Conservation (phyloP, 2,113 vertebrate genomes). For the Shinisaurus crocodilurus region DNA sequence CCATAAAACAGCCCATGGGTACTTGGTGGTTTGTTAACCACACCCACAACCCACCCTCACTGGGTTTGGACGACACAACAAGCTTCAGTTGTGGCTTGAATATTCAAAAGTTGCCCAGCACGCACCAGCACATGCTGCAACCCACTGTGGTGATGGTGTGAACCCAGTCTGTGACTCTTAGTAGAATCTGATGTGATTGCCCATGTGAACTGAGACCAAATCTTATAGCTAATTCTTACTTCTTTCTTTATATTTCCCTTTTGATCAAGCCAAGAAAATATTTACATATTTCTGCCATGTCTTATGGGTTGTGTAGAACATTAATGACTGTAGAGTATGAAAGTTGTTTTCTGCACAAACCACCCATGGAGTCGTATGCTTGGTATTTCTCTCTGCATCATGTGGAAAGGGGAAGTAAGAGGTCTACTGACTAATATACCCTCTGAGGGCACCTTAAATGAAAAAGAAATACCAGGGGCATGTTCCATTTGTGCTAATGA, state of each 20-base stretch:
- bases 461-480: slow-evolving; percentile 59
- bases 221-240: background rate
- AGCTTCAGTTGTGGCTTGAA: too few species aligned
- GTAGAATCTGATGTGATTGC: fast-evolving
- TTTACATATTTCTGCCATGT: background rate
- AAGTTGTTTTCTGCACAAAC: fast-evolving
- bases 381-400: slow-evolving; percentile 57
- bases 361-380: slow-evolving; percentile 23
- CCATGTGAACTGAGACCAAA: background rate
- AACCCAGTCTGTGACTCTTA: fast-evolving
- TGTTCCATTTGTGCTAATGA: slow-evolving; percentile 41
- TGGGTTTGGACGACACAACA: too few species aligned
- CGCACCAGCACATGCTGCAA: too few species aligned
- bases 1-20: too few species aligned
- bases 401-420: slow-evolving; percentile 35
- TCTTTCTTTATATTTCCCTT: background rate
- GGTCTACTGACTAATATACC: slow-evolving; percentile 59
- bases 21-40: too few species aligned
- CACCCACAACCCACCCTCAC: too few species aligned
- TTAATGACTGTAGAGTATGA: fast-evolving
- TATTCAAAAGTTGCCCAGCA: too few species aligned
- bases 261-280: fast-evolving
- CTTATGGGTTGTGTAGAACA: background rate
- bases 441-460: slow-evolving; percentile 56
- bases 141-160: too few species aligned